Evolutionary conservation across 2,888 invertebrate species (phyloP), one percentile per base, ranked within the genome.

Genomic region (Kryphioiulus occultus): DNA sequence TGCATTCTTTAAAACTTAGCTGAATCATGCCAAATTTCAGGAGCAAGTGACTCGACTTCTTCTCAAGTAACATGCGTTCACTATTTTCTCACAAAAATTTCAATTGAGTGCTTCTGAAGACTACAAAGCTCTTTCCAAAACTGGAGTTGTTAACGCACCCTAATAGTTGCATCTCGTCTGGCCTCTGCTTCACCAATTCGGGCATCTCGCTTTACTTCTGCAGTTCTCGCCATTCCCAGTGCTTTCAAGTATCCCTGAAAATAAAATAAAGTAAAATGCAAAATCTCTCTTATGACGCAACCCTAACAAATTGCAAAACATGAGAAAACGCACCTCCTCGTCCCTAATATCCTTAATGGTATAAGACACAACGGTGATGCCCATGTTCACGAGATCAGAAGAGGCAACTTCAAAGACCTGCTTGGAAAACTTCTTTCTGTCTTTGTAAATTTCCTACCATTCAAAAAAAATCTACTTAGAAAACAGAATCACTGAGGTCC

Each of bases 161-260:
- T 96, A 90, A 98, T 97, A 91, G 95, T 95, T 0, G 98, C 96
- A 91, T 99, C 98, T 87, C 96, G 95, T 87, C 96, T 95, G 0
- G 99, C 99, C 92, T 99, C 98, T 0, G 99, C 99, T 92, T 99
- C 99, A 17, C 99, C 99, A 90, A 99, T 99, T 88, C 98, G 94
- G 0, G 99, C 99, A 92, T 99, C 99, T 86, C 98, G 94, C 91
- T 98, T 98, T 17, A 98, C 98, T 91, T 98, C 97, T 0, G 98
- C 98, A 0, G 98, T 98, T 90, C 98, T 94, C 1, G 97, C 97
- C 97, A 97, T 96, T 89, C 98, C 99, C 91, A 99, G 93, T 87
- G 98, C 97, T 94, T 96, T 96, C 89, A 99, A 93, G 92, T 99
- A 99, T 26, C 97, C 97, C 97, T 96, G 91, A 85, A 91, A 91